Evolutionary conservation across 2,797 vertebrate genomes (phyloP).

Genomic region (Triplophysa yarkandensis): DNA sequence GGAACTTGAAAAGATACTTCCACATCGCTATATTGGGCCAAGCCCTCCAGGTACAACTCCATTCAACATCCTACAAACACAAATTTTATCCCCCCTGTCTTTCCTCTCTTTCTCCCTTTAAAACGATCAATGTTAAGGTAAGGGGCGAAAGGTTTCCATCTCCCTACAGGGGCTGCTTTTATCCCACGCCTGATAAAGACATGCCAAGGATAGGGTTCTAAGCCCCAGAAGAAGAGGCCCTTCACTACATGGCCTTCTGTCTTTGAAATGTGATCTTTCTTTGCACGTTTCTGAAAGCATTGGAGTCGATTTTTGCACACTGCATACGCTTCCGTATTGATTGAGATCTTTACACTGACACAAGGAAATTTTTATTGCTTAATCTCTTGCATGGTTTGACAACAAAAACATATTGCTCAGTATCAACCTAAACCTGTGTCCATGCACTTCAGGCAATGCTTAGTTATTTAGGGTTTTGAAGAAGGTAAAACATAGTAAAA

Average conservation of each 20-base stretch:
- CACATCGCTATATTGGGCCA: constrained; percentile 73
- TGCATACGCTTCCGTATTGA: constrained; percentile 78
- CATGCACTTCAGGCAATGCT: constrained; percentile 22
- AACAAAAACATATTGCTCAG: constrained; percentile 20
- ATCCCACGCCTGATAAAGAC: constrained; percentile 74
- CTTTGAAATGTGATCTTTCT: constrained; percentile 78
- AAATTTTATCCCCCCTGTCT: constrained; percentile 62
- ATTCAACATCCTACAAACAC: constrained; percentile 74
- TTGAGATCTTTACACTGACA: constrained; percentile 76
- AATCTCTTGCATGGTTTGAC: constrained; percentile 64
- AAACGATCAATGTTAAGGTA: constrained; percentile 66
- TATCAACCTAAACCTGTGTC: constrained; percentile 11
- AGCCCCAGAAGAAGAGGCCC: constrained; percentile 33
- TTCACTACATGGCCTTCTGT: constrained; percentile 63
- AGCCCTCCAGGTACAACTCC: constrained; percentile 80
- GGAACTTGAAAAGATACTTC: constrained; percentile 30
- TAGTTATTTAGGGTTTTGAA: background rate
- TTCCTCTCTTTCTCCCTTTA: constrained; percentile 60
- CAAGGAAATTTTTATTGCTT: constrained; percentile 73
- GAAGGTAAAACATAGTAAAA: background rate
- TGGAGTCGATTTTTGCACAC: constrained; percentile 79
- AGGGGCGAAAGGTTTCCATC: constrained; percentile 69
- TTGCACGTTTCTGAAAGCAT: constrained; percentile 76
- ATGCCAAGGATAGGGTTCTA: constrained; percentile 70
- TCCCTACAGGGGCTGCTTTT: constrained; percentile 62